A percentile compares a stretch with the other conserved stretches of the same genome.
Evolutionary conservation across 1,140 invertebrate genomes (phyloP).

Genomic region (Phocides pigmalion): DNA sequence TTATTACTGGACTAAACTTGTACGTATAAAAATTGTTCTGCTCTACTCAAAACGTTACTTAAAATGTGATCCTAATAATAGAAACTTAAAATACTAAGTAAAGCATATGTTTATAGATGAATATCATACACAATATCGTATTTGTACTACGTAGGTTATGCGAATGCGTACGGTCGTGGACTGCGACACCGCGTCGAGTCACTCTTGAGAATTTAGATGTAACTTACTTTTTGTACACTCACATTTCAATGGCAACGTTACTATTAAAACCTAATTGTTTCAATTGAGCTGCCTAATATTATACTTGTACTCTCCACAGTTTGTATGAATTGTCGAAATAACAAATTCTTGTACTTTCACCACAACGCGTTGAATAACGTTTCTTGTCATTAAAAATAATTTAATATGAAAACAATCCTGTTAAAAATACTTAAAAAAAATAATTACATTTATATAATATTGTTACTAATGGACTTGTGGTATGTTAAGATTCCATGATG

Average conservation of each 20-base stretch:
- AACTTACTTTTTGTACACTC: constrained; percentile 48
- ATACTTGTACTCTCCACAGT: constrained; percentile 40
- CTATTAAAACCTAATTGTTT: constrained; percentile 42
- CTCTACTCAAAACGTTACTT: constrained; percentile 42
- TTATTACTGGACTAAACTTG: constrained; percentile 55
- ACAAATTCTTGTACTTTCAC: constrained; percentile 10
- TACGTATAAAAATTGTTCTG: constrained; percentile 61
- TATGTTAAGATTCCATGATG: constrained; percentile 12
- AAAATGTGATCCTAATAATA: constrained; percentile 55
- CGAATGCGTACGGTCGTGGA: constrained; percentile 36
- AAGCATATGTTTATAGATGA: constrained; percentile 76
- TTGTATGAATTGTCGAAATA: constrained; percentile 13
- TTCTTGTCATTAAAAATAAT: constrained; percentile 7
- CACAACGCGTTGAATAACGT: constrained; percentile 7
- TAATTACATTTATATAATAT: background rate
- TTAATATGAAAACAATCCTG: background rate
- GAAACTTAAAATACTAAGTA: constrained; percentile 72
- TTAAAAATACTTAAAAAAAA: background rate
- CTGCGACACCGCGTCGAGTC: constrained; percentile 5
- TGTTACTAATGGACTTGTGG: background rate
- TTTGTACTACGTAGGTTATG: constrained; percentile 80
- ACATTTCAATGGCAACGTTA: constrained; percentile 50
- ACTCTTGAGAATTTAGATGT: constrained; percentile 36
- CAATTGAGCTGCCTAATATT: constrained; percentile 39
- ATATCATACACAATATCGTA: constrained; percentile 73